phyloP scores from a whole-genome alignment of 2,888 invertebrate species.

The Andrena camellia region DNA sequence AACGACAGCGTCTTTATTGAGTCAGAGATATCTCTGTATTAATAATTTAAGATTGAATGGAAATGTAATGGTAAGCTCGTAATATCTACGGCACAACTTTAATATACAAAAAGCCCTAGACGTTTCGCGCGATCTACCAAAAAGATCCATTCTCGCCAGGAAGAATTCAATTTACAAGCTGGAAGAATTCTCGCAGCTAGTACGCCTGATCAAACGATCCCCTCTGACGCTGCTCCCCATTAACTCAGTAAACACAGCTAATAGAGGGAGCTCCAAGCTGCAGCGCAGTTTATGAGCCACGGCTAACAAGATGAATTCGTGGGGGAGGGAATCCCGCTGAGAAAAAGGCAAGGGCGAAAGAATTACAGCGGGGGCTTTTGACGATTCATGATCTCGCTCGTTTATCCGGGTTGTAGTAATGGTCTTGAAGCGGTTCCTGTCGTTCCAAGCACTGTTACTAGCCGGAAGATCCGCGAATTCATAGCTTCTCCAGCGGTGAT shows the following conservation, averaged over 20 bases:
- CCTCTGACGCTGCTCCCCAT: slow-evolving; percentile 5
- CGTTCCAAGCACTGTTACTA: slow-evolving; percentile 7
- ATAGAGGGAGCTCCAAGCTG: slow-evolving; percentile 2
- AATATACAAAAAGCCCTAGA: background rate
- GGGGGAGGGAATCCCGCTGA: slow-evolving; percentile 11
- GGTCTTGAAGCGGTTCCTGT: slow-evolving; percentile 13
- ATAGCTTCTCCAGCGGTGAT: background rate
- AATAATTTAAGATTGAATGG: no score
- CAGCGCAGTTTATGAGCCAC: slow-evolving; percentile 14
- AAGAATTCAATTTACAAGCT: background rate
- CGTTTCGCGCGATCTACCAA: background rate
- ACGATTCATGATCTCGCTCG: slow-evolving; percentile 21
- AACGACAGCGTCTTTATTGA: no score
- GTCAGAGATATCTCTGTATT: no score
- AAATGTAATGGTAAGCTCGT: no score
- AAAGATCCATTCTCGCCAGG: background rate
- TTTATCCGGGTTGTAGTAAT: slow-evolving; percentile 32
- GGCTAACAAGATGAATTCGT: slow-evolving; percentile 19
- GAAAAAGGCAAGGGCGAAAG: slow-evolving; percentile 1
- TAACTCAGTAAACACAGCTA: slow-evolving; percentile 23
- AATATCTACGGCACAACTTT: no score
- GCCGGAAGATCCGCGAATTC: background rate
- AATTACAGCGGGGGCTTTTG: slow-evolving; percentile 9
- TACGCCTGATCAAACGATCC: background rate
- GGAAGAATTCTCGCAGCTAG: background rate